Evolutionary conservation across 2,797 vertebrate species (phyloP), one percentile per base, ranked within the genome.

Genomic region (Botia kubotai): DNA sequence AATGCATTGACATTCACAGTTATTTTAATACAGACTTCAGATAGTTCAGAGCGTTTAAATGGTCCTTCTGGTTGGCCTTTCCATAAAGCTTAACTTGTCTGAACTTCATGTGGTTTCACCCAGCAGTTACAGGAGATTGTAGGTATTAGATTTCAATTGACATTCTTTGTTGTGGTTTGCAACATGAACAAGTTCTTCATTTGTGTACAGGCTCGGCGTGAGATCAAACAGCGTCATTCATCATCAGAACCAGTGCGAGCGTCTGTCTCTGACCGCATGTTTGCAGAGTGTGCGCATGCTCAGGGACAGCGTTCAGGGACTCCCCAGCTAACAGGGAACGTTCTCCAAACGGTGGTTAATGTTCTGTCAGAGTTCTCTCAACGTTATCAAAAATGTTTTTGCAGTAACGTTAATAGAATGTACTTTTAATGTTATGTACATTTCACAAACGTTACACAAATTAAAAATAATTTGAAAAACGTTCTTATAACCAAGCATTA

Each of bases 131-230:
- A 29, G 19, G 19, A 65, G 36, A 66, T 58, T 73, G 50, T 21
- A 16, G 52, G 70, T 67, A 60, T 80, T 68, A 58, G 12, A 80
- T 80, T 80, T 80, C 62, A 13, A 66, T 8, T 33, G 60, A 6
- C 48, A 58, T 66, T 66, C 69, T 80, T 55, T 74, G 39, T 73
- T 73, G 71, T 57, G 71, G 58, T 79, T 79, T 53, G 19, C 69
- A 62, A 52, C 36, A 72, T 39, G 46, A 19, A 55, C 66, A 73
- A 65, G 2, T 67, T 72, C 29, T 10, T 14, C 3, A 46, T 65
- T 13, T 72, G 57, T 39, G 46, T 19, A 29, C 11, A 17, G 57
- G 60, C 50, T n/a, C 7, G 21, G 69, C 43, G 50, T 21, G 13
- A 33, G 7, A 52, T 71, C n/a, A 71, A 70, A 12, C 50, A 21